Conservation (phyloP, 30 jellyfish, hydroid and myxozoan genomes). For the Pelagia noctiluca region DNA sequence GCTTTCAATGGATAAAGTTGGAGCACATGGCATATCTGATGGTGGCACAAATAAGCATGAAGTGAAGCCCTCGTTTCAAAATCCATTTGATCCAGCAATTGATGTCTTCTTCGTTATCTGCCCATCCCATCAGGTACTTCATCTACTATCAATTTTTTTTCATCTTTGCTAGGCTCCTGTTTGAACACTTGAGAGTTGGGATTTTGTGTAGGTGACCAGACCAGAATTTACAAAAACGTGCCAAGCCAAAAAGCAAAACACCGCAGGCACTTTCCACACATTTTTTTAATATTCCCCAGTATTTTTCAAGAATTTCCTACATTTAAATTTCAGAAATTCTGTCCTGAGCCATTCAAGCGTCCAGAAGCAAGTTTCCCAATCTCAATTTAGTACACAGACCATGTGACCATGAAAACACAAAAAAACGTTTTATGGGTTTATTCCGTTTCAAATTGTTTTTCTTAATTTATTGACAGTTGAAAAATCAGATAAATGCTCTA, state of each 20-base stretch:
- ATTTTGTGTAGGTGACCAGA: neutral
- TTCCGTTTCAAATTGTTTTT: slow-evolving; percentile 30
- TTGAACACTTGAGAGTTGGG: slow-evolving; percentile 2
- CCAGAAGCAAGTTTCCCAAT: slow-evolving; percentile 9
- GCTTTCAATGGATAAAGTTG: slow-evolving; percentile 7
- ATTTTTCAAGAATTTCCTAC: neutral
- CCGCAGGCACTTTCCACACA: neutral
- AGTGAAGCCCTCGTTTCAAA: slow-evolving; percentile 35
- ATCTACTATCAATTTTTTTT: no score
- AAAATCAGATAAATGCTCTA: slow-evolving; percentile 52
- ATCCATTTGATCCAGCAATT: slow-evolving; percentile 40
- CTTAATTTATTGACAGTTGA: slow-evolving; percentile 32
- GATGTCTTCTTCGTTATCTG: slow-evolving; percentile 37
- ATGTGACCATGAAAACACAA: slow-evolving; percentile 21
- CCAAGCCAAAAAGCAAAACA: slow-evolving; percentile 10
- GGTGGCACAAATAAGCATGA: slow-evolving; percentile 7
- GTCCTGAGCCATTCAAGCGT: no score
- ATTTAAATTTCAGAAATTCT: no score
- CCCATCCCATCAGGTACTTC: slow-evolving; percentile 41
- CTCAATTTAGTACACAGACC: slow-evolving; percentile 30
- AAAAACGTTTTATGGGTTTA: neutral
- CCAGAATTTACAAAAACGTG: neutral
- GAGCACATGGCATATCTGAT: slow-evolving; percentile 30
- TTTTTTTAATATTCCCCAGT: neutral
- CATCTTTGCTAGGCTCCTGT: neutral